These are phyloP conservation scores for Leucophenga montana DNA, from an alignment of 2,888 invertebrate genomes.

Conservation along the genomic window DNA sequence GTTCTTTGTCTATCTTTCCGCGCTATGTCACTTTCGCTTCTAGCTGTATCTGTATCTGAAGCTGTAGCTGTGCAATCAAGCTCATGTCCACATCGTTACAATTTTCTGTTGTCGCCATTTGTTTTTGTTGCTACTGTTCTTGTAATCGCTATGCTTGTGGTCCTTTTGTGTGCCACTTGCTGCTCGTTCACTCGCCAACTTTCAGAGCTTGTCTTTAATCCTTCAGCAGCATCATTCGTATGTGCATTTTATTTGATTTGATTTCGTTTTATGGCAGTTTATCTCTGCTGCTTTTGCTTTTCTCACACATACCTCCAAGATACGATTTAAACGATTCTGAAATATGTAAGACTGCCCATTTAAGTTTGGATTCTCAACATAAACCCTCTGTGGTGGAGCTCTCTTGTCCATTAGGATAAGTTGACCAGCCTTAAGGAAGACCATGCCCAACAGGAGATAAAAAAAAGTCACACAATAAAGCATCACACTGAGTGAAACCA, in stretches of 20 bases:
- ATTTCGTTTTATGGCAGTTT: constrained; percentile 63
- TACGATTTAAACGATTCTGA: neutral
- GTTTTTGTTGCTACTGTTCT: neutral
- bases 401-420: too few species aligned
- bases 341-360: too few species aligned
- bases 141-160: constrained; percentile 3
- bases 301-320: neutral
- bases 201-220: neutral
- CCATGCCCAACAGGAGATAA: too few species aligned
- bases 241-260: constrained; percentile 64
- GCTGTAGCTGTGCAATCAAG: constrained; percentile 2
- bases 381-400: too few species aligned
- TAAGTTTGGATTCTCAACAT: too few species aligned
- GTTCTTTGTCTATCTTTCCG: neutral
- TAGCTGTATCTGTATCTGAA: neutral
- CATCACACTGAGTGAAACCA: too few species aligned
- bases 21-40: neutral
- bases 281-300: constrained; percentile 20
- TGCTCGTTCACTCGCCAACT: too few species aligned
- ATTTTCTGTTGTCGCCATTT: neutral
- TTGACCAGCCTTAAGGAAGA: too few species aligned
- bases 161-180: neutral
- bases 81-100: neutral
- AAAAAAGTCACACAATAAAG: too few species aligned
- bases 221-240: constrained; percentile 46